phyloP scores from a whole-genome alignment of 2,113 vertebrate species.

The Tupaia tana region DNA sequence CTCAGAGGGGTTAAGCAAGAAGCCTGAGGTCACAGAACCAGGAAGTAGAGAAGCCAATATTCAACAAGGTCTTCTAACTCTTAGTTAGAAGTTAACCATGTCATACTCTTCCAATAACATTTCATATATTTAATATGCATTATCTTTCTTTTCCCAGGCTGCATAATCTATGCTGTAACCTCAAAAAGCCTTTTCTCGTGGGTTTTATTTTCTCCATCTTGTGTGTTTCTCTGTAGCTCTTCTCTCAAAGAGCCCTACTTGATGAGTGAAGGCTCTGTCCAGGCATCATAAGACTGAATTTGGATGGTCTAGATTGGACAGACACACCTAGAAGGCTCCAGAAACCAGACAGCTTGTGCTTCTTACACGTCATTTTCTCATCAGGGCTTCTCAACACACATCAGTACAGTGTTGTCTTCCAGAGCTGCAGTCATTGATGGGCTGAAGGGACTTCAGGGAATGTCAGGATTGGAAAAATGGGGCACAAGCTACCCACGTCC shows the following conservation, averaged over 20 bases:
- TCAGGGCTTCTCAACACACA: not conserved
- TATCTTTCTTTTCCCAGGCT: conserved; percentile 3
- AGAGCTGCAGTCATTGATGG: not conserved
- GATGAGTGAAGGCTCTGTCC: not conserved
- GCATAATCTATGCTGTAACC: not conserved
- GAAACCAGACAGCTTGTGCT: not conserved
- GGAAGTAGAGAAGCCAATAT: not conserved
- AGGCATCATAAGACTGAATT: not conserved
- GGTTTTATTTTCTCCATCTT: not conserved
- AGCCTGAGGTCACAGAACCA: not conserved
- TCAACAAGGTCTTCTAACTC: not conserved
- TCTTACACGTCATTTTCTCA: not conserved
- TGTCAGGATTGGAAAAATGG: not conserved
- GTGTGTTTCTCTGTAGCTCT: not conserved
- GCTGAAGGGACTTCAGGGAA: not conserved
- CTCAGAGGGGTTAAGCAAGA: not conserved
- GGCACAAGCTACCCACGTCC: too few relatives aligned
- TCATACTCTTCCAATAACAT: not conserved
- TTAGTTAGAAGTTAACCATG: not conserved
- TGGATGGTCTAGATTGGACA: not conserved
- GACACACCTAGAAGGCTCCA: not conserved
- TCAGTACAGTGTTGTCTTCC: accelerated
- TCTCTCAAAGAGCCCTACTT: not conserved
- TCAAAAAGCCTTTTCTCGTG: not conserved
- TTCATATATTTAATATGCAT: not conserved